Evolutionary conservation across 2,888 invertebrate genomes (phyloP).

Genomic region (Thereva unica): DNA sequence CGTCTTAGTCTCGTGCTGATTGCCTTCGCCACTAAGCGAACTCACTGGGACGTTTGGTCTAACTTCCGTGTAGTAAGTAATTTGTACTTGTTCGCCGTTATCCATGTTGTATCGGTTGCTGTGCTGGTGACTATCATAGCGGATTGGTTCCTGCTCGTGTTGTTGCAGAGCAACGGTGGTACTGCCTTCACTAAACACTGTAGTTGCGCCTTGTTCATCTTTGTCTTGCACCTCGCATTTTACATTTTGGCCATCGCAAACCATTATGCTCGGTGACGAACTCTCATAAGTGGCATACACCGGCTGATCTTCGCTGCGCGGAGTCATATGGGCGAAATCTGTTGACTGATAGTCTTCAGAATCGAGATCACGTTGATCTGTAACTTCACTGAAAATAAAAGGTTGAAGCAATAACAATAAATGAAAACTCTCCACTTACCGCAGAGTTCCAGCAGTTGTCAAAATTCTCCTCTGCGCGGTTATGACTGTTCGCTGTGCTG

Average conservation of each 20-base stretch:
- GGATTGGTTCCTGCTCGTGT: conserved; percentile 41
- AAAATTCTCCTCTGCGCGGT: conserved; percentile 52
- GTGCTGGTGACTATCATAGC: conserved; percentile 37
- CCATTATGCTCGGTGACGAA: conserved; percentile 47
- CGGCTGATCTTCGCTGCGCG: conserved; percentile 46
- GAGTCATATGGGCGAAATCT: conserved; percentile 43
- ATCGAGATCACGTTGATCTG: conserved; percentile 50
- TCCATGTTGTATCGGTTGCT: conserved; percentile 6
- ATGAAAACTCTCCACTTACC: conserved; percentile 39
- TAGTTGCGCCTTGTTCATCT: conserved; percentile 45
- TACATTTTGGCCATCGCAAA: conserved; percentile 51
- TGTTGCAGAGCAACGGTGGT: conserved; percentile 35
- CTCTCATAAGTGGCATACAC: conserved; percentile 32
- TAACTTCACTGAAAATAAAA: conserved; percentile 49
- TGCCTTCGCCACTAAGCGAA: conserved; percentile 2
- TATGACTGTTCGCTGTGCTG: conserved; percentile 20
- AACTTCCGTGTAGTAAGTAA: conserved; percentile 48
- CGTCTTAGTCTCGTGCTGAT: conserved; percentile 52
- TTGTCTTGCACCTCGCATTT: conserved; percentile 55
- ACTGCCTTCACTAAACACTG: conserved; percentile 43
- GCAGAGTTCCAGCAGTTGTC: conserved; percentile 57
- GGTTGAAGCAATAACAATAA: too few relatives aligned
- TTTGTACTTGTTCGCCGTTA: conserved; percentile 42
- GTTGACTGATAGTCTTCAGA: conserved; percentile 41
- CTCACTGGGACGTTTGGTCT: conserved; percentile 21